These are phyloP conservation scores for Cephus sareptanus DNA, from an alignment of 2,888 invertebrate genomes.

Conservation along the genomic window DNA sequence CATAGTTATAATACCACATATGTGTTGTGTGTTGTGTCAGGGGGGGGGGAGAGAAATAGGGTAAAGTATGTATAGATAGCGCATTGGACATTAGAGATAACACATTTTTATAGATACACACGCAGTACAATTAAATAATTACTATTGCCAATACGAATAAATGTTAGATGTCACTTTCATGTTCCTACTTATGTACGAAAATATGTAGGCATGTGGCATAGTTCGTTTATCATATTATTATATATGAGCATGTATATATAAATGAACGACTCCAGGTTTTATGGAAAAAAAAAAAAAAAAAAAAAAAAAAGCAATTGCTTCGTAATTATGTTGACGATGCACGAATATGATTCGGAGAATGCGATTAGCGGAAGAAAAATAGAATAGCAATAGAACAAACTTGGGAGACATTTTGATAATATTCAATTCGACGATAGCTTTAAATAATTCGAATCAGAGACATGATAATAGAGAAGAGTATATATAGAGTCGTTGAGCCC, in stretches of 20 bases:
- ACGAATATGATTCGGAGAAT: neutral
- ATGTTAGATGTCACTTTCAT: constrained; percentile 30
- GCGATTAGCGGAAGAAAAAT: no score
- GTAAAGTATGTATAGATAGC: constrained; percentile 26
- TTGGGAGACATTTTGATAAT: no score
- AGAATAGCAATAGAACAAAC: no score
- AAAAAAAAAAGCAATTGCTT: neutral
- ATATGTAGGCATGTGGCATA: constrained; percentile 9
- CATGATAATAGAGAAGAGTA: constrained; percentile 21
- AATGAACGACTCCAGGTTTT: constrained; percentile 30
- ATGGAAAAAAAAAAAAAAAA: constrained; percentile 15
- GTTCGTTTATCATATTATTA: constrained; percentile 2
- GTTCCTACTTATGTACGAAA: constrained; percentile 26
- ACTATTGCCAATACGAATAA: constrained; percentile 34
- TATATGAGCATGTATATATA: constrained; percentile 17
- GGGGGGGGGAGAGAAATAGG: neutral
- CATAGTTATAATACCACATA: constrained; percentile 38
- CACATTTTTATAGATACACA: constrained; percentile 34
- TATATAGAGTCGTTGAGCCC: constrained; percentile 41
- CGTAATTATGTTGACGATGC: neutral
- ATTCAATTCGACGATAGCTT: no score
- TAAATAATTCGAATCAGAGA: no score
- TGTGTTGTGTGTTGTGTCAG: constrained; percentile 14
- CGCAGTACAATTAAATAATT: constrained; percentile 31
- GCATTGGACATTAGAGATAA: constrained; percentile 1